Percentiles rank a stretch among this genome's conserved stretches.
Conservation (phyloP, 2,113 vertebrate species). For the Xiphias gladius region DNA sequence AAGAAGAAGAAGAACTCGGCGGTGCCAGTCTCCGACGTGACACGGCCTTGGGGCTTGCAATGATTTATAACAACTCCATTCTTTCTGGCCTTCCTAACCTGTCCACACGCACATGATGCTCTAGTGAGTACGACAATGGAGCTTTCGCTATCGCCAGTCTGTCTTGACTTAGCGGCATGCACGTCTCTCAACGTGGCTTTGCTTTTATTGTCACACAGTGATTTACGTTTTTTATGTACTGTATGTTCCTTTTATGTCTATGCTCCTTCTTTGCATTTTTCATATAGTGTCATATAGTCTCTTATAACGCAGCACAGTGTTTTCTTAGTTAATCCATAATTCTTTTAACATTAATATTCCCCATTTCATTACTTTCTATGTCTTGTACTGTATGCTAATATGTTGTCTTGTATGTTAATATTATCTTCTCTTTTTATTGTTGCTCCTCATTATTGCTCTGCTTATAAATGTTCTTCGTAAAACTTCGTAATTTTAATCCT, state of each 20-base stretch:
- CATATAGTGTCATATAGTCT: neutral
- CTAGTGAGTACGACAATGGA: neutral
- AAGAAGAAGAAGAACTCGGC: neutral
- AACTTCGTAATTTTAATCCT: neutral
- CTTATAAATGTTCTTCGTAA: neutral
- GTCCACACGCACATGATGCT: no score
- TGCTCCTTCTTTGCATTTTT: neutral
- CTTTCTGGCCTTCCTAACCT: no score
- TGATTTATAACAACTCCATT: neutral
- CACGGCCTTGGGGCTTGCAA: neutral
- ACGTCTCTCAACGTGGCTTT: neutral
- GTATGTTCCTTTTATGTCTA: neutral
- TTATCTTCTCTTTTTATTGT: neutral
- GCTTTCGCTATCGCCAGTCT: neutral
- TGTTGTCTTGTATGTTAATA: neutral
- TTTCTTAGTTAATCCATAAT: neutral
- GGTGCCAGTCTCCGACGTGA: neutral
- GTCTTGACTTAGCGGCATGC: neutral
- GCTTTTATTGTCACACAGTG: neutral
- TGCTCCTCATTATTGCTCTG: neutral
- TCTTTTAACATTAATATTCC: neutral
- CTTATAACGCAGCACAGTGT: neutral
- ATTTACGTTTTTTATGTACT: slow-evolving; percentile 1
- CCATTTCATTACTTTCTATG: neutral
- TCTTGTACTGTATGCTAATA: neutral